Conservation (phyloP, 2,888 invertebrate species). For the Scelioninae gen. 1 region DNA sequence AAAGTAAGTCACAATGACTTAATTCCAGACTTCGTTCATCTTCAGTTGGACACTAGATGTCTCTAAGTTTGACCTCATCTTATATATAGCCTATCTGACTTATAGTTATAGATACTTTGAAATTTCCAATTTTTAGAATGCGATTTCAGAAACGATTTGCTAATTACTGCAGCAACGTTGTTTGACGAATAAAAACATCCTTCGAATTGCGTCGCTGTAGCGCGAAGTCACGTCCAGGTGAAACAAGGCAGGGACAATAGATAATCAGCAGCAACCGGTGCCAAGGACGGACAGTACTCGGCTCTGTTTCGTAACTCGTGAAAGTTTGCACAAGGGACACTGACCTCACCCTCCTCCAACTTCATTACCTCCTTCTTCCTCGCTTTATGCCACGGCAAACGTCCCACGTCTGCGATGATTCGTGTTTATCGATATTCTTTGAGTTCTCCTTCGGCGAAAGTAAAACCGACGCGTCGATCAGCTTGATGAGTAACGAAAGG, state of each 20-base stretch:
- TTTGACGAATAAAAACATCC: constrained; percentile 20
- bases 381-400: constrained; percentile 58
- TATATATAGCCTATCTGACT: too few relatives aligned
- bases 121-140: too few relatives aligned
- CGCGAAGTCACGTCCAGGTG: constrained; percentile 71
- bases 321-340: constrained; percentile 84
- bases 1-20: too few relatives aligned
- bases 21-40: too few relatives aligned
- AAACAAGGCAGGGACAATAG: constrained; percentile 81
- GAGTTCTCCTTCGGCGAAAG: constrained; percentile 64
- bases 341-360: constrained; percentile 82
- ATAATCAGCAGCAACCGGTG: constrained; percentile 83
- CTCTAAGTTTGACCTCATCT: too few relatives aligned
- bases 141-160: constrained; percentile 10
- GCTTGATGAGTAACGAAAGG: constrained; percentile 42
- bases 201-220: constrained; percentile 28
- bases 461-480: constrained; percentile 42
- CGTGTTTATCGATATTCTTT: constrained; percentile 55
- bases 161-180: constrained; percentile 6
- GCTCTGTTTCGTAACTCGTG: constrained; percentile 84
- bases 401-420: constrained; percentile 66
- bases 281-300: constrained; percentile 84
- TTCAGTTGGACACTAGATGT: too few relatives aligned
- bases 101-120: too few relatives aligned
- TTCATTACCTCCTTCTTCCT: constrained; percentile 71